Conservation (phyloP, 2,113 vertebrate species). For the Strigops habroptila region DNA sequence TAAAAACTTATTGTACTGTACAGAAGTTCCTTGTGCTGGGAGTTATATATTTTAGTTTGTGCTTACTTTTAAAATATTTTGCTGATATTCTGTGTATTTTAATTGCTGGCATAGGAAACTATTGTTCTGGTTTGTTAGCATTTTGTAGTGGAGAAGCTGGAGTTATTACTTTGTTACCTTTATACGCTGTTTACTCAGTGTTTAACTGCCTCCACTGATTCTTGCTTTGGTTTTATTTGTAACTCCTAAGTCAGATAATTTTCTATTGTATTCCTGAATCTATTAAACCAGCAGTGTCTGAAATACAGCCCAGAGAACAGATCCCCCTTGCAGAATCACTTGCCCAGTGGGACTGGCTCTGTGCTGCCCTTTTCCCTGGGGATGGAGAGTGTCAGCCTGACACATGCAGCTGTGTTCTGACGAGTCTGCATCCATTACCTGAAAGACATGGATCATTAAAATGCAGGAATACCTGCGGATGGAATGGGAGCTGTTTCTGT, state of each 20-base stretch:
- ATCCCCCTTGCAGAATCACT: neutral
- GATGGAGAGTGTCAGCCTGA: neutral
- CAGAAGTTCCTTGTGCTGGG: neutral
- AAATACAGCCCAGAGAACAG: neutral
- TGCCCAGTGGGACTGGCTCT: neutral
- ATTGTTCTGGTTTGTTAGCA: neutral
- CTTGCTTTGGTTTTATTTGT: neutral
- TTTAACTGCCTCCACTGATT: neutral
- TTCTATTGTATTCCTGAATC: neutral
- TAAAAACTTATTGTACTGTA: neutral
- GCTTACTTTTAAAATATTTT: neutral
- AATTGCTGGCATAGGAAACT: neutral
- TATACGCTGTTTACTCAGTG: neutral
- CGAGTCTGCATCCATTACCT: neutral
- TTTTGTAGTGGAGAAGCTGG: neutral
- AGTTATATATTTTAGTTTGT: neutral
- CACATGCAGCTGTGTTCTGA: neutral
- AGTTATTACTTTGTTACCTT: neutral
- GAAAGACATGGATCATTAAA: fast-evolving
- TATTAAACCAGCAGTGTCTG: neutral
- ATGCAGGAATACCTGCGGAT: neutral
- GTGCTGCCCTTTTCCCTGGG: neutral
- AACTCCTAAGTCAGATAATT: neutral
- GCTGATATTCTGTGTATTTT: neutral
- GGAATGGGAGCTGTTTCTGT: neutral